Evolutionary conservation across 1,140 invertebrate genomes (phyloP), one percentile per base, ranked within the genome.

Genomic region (Calliopsis andreniformis): DNA sequence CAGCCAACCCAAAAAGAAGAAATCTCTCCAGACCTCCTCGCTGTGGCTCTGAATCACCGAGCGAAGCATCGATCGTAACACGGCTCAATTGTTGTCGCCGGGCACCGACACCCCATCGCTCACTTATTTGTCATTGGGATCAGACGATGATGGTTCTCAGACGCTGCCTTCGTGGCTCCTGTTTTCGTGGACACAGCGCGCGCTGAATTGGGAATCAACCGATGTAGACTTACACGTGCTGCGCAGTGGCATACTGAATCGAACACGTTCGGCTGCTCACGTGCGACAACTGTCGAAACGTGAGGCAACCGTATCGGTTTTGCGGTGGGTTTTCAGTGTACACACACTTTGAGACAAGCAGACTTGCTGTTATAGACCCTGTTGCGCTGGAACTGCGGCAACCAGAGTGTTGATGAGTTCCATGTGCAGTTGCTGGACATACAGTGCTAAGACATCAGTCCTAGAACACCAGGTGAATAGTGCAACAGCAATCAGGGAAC

Each of bases 201-300:
- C 23, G 58, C 62, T 70, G 80, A 82, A 82, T 82, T 58, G 66
- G 77, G 62, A 59, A 82, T 82, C 75, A 81, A 79, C 66, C 72
- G 32, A 78, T 61, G 68, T 76, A 63, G 73, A 62, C 67, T 71
- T 81, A 81, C 80, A 78, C 73, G 80, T 72, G 80, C 80, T 76
- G 55, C 32, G 71, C 61, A 58, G 62, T 42, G 71, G 62, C 79
- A 67, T 64, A 66, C 59, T 20, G 69, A 73, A 49, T 32, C 49
- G 61, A 42, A 66, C 69, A 80, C 73, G 67, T 55, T 47, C 47
- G 76, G 71, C 79, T 56, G 49, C 30, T 81, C 67, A 81, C 79
- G 79, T 61, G 79, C 62, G 73, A 47, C 35, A 72, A 58, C 67
- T 61, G 62, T 62, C 79, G 66, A 70, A 76, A 81, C 67, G 79